A percentile compares a stretch with the other conserved stretches of the same genome.
Evolutionary conservation across 2,113 vertebrate genomes (phyloP).

Genomic region (Saccopteryx leptura): DNA sequence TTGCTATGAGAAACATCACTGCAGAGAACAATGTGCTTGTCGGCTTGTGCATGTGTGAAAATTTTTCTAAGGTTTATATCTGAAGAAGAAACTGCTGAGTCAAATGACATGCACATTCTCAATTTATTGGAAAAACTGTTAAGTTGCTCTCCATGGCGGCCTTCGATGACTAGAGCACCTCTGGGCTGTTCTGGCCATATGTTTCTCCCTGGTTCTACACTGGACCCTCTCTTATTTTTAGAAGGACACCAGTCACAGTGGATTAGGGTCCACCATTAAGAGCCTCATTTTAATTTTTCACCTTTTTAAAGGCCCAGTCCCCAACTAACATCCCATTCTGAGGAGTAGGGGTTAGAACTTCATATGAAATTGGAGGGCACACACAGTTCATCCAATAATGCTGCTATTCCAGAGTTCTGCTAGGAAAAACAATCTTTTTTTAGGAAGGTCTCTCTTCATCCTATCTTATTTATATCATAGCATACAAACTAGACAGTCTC

Average conservation of each 20-base stretch:
- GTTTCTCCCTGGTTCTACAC: background rate
- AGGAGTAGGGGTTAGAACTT: background rate
- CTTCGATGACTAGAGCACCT: background rate
- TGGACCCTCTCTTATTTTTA: background rate
- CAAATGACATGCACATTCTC: background rate
- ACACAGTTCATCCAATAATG: background rate
- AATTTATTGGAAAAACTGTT: background rate
- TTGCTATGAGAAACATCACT: background rate
- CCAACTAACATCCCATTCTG: background rate
- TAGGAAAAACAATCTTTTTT: background rate
- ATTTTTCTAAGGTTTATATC: background rate
- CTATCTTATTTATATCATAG: background rate
- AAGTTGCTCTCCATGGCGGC: background rate
- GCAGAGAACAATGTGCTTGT: background rate
- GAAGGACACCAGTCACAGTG: background rate
- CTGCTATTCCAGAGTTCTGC: background rate
- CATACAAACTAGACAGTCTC: background rate
- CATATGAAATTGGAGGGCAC: accelerated
- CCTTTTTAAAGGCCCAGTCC: background rate
- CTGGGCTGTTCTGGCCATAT: background rate
- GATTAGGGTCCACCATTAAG: background rate
- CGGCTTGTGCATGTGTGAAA: background rate
- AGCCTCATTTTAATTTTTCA: background rate
- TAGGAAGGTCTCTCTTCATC: background rate
- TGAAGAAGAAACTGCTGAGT: background rate